Percentiles rank a stretch among this genome's conserved stretches.
Evolutionary conservation across 1,140 invertebrate genomes (phyloP).

Genomic region (Scaptomyza graminum): DNA sequence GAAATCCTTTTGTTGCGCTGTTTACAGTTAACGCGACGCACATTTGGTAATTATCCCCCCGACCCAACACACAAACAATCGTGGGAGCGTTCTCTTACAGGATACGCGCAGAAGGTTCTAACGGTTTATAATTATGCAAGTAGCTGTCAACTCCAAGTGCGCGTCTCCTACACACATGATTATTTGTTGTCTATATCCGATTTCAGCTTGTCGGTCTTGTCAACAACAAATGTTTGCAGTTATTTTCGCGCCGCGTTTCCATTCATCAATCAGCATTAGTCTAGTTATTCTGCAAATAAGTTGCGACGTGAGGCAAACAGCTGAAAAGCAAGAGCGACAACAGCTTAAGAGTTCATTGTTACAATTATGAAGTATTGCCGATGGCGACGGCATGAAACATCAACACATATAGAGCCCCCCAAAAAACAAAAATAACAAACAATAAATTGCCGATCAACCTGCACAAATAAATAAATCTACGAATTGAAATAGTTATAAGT

Average conservation of each 20-base stretch:
- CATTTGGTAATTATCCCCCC: slow-evolving; percentile 54
- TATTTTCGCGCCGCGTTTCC: slow-evolving; percentile 30
- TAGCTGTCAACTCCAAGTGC: slow-evolving; percentile 32
- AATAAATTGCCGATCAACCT: slow-evolving; percentile 26
- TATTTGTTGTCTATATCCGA: slow-evolving; percentile 43
- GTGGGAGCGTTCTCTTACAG: slow-evolving; percentile 71
- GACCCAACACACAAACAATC: slow-evolving; percentile 23
- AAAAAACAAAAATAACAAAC: not conserved
- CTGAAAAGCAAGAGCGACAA: slow-evolving; percentile 74
- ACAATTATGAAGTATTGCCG: slow-evolving; percentile 63
- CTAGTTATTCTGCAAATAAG: slow-evolving; percentile 29
- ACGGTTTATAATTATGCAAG: slow-evolving; percentile 74
- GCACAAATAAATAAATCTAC: slow-evolving; percentile 17
- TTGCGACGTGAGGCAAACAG: slow-evolving; percentile 26
- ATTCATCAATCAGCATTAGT: slow-evolving; percentile 78
- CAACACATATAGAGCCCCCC: not conserved
- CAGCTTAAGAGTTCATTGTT: slow-evolving; percentile 82
- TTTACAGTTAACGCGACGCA: slow-evolving; percentile 70
- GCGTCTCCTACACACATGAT: slow-evolving; percentile 1
- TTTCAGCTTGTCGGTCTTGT: slow-evolving; percentile 51
- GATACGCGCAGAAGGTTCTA: slow-evolving; percentile 56
- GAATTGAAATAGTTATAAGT: not conserved
- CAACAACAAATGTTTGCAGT: slow-evolving; percentile 30
- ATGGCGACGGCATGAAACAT: slow-evolving; percentile 6
- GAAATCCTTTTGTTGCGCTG: slow-evolving; percentile 74